Base-by-base conservation (phyloP, 2,797 vertebrate genomes). In the Notolepis coatsorum region DNA sequence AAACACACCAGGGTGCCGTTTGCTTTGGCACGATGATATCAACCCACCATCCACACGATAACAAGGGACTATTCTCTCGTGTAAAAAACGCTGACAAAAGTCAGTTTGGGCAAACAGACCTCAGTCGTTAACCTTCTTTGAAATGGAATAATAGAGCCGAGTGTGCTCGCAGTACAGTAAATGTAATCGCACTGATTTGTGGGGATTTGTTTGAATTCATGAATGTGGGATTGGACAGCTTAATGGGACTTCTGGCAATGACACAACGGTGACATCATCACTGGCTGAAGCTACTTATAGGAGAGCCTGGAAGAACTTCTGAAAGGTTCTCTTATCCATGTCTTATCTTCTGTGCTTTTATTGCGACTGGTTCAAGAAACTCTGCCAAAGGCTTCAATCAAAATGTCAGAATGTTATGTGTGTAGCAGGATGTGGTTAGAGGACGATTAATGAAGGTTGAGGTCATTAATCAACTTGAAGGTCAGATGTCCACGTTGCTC, bases 1-100 rank as follows among this genome's bases (percentile, higher is more conserved):
- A 25, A 12, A n/a, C 20, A 24, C 12, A 3, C 15, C 37, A 33
- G n/a, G 24, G 33, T 43, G 28, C 51, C 56, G 56, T 53, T 20
- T 30, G 48, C 24, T 25, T 60, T 45, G 39, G 48, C 55, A 52
- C 28, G 30, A 21, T 21, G 20, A 15, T 43, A 59, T 31, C n/a
- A 37, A 20, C 41, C 27, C 25, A 50, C n/a, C 25, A 45, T 67
- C 24, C 21, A 13, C 15, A 2, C 21, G 31, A 47, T 52, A 49
- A 37, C 15, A 15, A 20, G 30, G 10, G n/a, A 30, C 27, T 7
- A 13, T 50, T 49, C 15, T 13, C 15, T 3, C 10, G 5, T n/a
- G 24, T n/a, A n/a, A n/a, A n/a, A 56, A 42, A 45, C 17, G 17
- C 10, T 30, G 23, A 7, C 17, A 28, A 43, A 17, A 42, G 54